Evolutionary conservation across 2,888 invertebrate species (phyloP), one percentile per base, ranked within the genome.

Genomic region (Pilophorus perplexus): DNA sequence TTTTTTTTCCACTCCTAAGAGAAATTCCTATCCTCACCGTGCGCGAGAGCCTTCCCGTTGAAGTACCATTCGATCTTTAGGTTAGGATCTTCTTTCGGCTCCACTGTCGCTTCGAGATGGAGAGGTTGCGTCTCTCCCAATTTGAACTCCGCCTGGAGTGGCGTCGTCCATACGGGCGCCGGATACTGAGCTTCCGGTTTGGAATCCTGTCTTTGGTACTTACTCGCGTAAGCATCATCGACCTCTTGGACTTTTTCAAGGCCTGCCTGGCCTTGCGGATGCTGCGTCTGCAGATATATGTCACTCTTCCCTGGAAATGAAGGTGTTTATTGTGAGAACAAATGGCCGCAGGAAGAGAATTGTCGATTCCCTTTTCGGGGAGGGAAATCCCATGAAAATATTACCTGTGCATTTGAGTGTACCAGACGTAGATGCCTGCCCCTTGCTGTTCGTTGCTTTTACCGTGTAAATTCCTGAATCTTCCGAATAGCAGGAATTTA

Each of bases 51-150:
- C 79, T 93, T 92, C 54, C 93, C 93, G 76, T 94, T 94, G 75
- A 94, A 91, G 78, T 89, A 93, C 94, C 94, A 95, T 79, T 94
- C 93, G 71, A 94, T 88, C 75, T 88, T 90, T 59, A 94, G 79
- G 74, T 91, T 87, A 5, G 93, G 93, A 81, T 94, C 94, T 75
- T 90, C 88, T 75, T 93, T 93, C 0, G 97, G 97, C 76, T 94
- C 93, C 16, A 98, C 91, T 73, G 92, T 90, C 54, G 92, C 96
- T 79, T 98, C 95, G 71, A 99, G 83, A 77, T 95, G 95, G 52
- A 96, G 80, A 1, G 90, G 83, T 78, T 92, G 88, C 12, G 89
- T 86, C 79, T 94, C 93, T 57, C 85, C 82, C 46, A 93, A 79
- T 74, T 84, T 85, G 77, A 91, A 88, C 77, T 92, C 90, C 12